Percentiles rank a stretch among this genome's conserved stretches.
phyloP scores from a whole-genome alignment of 2,113 vertebrate genomes.

The Thamnaconus septentrionalis region DNA sequence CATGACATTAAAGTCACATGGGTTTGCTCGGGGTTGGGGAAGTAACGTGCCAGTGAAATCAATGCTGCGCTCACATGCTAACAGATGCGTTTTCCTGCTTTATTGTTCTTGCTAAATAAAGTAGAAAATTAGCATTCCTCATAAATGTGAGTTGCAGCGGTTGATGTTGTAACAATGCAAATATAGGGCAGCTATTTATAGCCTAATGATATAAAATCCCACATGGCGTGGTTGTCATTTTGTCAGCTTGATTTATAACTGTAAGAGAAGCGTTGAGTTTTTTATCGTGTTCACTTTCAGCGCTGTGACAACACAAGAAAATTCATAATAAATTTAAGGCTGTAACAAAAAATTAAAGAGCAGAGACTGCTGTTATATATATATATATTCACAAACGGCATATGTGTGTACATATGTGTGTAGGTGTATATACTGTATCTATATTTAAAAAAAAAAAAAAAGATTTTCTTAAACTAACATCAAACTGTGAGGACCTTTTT shows the following conservation, averaged over 20 bases:
- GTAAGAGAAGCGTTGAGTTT: too few species aligned
- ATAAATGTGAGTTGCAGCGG: constrained; percentile 14
- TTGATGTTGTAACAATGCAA: constrained; percentile 20
- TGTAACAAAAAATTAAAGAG: too few species aligned
- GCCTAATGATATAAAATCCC: too few species aligned
- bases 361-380: not conserved
- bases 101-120: not conserved
- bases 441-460: not conserved
- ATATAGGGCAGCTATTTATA: constrained; percentile 3
- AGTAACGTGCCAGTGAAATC: constrained; percentile 2
- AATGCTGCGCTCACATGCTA: not conserved
- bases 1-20: not conserved
- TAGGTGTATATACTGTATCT: too few species aligned
- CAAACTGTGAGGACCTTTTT: too few species aligned
- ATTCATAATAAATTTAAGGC: too few species aligned
- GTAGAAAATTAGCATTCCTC: not conserved
- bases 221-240: too few species aligned
- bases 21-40: constrained; percentile 5
- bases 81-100: too few species aligned
- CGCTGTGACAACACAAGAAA: too few species aligned
- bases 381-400: not conserved
- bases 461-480: not conserved
- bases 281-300: too few species aligned
- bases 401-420: not conserved
- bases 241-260: too few species aligned